A percentile compares a stretch with the other conserved stretches of the same genome.
phyloP scores from a whole-genome alignment of 2,888 invertebrate species.

The Dimorphilus gyrociliatus region DNA sequence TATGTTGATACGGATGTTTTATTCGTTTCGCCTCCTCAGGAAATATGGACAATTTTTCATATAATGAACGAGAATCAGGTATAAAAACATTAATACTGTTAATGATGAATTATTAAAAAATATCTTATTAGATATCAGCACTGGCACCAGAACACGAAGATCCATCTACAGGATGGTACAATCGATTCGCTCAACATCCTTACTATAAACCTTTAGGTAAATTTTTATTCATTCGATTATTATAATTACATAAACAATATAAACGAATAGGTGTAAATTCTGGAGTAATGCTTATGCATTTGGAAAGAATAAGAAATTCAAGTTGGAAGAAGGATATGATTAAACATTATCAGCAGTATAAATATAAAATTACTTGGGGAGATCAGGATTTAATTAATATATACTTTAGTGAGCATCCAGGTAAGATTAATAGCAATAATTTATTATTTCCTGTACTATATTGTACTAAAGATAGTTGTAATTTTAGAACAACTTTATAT shows the following conservation, averaged over 20 bases:
- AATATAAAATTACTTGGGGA: slow-evolving; percentile 70
- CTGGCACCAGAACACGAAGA: slow-evolving; percentile 79
- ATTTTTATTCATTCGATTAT: too few species aligned
- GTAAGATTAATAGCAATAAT: slow-evolving; percentile 30
- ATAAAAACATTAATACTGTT: too few species aligned
- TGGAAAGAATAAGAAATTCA: slow-evolving; percentile 70
- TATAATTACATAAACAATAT: too few species aligned
- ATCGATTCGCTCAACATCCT: slow-evolving; percentile 80
- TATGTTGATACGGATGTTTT: slow-evolving; percentile 82
- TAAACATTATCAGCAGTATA: slow-evolving; percentile 67
- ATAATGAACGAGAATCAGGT: too few species aligned
- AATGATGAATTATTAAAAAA: too few species aligned
- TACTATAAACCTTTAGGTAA: slow-evolving; percentile 67
- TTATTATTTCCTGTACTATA: background rate
- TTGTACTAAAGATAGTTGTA: too few species aligned
- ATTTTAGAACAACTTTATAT: slow-evolving; percentile 53
- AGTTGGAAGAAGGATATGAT: slow-evolving; percentile 67
- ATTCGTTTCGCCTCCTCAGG: slow-evolving; percentile 63
- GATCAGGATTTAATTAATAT: slow-evolving; percentile 88
- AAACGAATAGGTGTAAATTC: slow-evolving; percentile 90
- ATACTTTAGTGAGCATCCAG: slow-evolving; percentile 65
- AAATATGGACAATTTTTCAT: slow-evolving; percentile 61
- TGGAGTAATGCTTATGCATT: slow-evolving; percentile 90
- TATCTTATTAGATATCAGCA: slow-evolving; percentile 63
- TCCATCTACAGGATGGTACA: slow-evolving; percentile 77